Conservation (phyloP, 53 echinoderm and acorn worm species). For the Astropecten irregularis region DNA sequence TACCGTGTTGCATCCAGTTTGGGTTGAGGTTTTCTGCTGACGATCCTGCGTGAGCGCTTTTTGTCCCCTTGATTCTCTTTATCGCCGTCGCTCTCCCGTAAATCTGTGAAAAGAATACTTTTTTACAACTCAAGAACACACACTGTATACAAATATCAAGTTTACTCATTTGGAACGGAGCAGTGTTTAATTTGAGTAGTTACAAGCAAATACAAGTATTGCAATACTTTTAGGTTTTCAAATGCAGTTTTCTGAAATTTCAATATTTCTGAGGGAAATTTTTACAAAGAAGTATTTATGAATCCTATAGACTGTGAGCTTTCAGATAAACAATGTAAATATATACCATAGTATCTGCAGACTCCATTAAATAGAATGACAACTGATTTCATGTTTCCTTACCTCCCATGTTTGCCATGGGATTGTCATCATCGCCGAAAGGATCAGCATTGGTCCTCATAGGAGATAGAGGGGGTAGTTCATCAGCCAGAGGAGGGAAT, state of each 20-base stretch:
- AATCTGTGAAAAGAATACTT: neutral
- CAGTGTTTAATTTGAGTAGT: neutral
- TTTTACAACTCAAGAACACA: neutral
- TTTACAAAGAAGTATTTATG: no score
- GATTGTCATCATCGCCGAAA: conserved; percentile 9
- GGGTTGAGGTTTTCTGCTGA: conserved; percentile 83
- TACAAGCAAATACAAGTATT: neutral
- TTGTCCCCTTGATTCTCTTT: conserved; percentile 53
- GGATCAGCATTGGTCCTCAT: conserved; percentile 8
- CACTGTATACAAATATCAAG: neutral
- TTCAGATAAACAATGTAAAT: no score
- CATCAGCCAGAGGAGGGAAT: conserved; percentile 12
- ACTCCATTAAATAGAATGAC: no score
- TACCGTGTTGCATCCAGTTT: conserved; percentile 88
- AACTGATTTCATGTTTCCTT: no score
- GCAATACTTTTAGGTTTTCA: no score
- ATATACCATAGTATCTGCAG: no score
- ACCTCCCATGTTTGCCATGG: conserved; percentile 40
- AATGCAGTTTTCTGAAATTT: no score
- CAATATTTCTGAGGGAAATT: no score
- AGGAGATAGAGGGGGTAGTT: conserved; percentile 49
- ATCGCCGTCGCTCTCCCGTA: conserved; percentile 13
- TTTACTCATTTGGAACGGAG: neutral
- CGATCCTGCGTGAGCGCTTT: conserved; percentile 58
- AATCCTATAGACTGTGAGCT: no score